phyloP scores from a whole-genome alignment of 2,113 vertebrate species.

The Trinectes maculatus region DNA sequence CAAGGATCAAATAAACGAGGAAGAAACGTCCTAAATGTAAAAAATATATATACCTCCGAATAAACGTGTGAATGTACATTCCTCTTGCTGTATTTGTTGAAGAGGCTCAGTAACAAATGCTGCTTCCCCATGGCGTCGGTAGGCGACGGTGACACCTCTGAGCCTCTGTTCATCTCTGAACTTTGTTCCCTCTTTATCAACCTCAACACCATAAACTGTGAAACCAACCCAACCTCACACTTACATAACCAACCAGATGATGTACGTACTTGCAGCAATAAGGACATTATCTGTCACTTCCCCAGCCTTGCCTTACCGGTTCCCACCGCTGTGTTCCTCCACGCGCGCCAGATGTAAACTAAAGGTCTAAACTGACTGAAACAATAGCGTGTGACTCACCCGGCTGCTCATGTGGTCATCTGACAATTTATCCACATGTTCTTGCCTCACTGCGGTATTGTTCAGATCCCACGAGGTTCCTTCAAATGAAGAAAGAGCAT shows the following conservation, averaged over 20 bases:
- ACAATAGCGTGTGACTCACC: conserved; percentile 64
- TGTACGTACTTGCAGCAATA: not conserved
- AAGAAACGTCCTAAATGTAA: too few species aligned
- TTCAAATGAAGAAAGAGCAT: conserved; percentile 13
- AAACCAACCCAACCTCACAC: conserved; percentile 5
- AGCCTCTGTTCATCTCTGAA: conserved; percentile 48
- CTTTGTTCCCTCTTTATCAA: conserved; percentile 62
- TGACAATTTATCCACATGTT: conserved; percentile 14
- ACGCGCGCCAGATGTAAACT: not conserved
- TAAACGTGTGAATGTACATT: conserved; percentile 15
- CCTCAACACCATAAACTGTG: conserved; percentile 39
- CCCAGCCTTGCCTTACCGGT: not conserved
- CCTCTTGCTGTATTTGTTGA: conserved; percentile 49
- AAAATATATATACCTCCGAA: too few species aligned
- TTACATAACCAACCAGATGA: not conserved
- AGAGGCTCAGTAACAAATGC: conserved; percentile 59
- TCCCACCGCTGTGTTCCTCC: conserved; percentile 9
- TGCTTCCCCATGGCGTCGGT: conserved; percentile 55
- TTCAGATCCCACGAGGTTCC: conserved; percentile 65
- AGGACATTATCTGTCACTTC: not conserved
- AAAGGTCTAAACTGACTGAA: not conserved
- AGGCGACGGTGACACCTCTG: conserved; percentile 5
- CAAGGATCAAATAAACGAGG: conserved; percentile 9
- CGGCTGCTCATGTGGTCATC: conserved; percentile 38
- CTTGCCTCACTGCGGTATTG: conserved; percentile 44